These are phyloP conservation scores for Mantis religiosa DNA, from an alignment of 2,888 invertebrate species.

Conservation along the genomic window DNA sequence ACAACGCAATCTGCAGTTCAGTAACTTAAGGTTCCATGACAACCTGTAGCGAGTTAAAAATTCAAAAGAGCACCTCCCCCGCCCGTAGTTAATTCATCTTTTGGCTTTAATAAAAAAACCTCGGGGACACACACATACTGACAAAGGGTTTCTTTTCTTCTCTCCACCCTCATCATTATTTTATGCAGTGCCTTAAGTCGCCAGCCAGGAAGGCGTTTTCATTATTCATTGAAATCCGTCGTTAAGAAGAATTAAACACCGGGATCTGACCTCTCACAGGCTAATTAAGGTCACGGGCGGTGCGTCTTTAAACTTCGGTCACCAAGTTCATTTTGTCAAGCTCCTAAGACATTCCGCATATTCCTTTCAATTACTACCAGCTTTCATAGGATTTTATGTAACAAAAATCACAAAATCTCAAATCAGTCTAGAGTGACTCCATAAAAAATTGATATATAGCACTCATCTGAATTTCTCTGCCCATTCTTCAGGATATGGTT, in stretches of 20 bases:
- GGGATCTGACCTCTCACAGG: background rate
- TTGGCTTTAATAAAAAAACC: background rate
- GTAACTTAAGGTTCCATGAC: background rate
- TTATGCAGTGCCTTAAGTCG: background rate
- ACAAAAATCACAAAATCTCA: too few relatives aligned
- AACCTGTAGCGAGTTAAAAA: background rate
- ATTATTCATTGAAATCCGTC: background rate
- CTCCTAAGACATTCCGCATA: too few relatives aligned
- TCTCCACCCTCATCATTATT: background rate
- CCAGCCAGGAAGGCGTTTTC: background rate
- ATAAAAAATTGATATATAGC: too few relatives aligned
- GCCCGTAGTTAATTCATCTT: background rate
- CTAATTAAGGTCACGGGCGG: background rate
- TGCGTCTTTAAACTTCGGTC: too few relatives aligned
- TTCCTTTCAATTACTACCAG: too few relatives aligned
- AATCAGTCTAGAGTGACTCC: too few relatives aligned
- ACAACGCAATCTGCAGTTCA: background rate
- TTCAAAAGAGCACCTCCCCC: background rate
- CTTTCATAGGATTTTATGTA: too few relatives aligned
- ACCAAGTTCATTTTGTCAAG: too few relatives aligned
- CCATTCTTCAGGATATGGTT: too few relatives aligned
- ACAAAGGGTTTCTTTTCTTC: background rate
- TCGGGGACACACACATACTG: background rate
- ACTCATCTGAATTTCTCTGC: too few relatives aligned
- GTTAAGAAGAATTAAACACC: background rate